Conservation (phyloP, 2,888 invertebrate genomes). For the Orchesella flavescens region DNA sequence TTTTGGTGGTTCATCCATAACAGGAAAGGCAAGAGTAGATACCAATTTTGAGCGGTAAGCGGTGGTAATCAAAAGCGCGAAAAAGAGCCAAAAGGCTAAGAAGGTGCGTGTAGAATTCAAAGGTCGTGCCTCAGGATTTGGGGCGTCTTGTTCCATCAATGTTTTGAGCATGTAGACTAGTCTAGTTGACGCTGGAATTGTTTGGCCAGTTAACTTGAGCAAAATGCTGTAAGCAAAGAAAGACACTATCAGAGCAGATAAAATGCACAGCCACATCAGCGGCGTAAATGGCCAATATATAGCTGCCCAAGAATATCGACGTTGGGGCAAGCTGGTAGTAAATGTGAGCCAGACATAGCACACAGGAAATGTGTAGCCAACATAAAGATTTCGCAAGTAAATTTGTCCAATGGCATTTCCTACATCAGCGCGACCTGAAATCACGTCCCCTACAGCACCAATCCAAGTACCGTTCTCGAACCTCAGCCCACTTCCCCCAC, state of each 20-base stretch:
- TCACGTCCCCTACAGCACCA: conserved; percentile 65
- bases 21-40: conserved; percentile 65
- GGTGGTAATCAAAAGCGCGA: conserved; percentile 53
- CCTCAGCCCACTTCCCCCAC: conserved; percentile 25
- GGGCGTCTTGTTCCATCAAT: conserved; percentile 40
- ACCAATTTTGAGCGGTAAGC: conserved; percentile 65
- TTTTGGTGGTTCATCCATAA: conserved; percentile 41
- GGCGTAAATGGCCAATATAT: conserved; percentile 56
- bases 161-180: neutral
- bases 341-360: conserved; percentile 66
- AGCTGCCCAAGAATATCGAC: conserved; percentile 61
- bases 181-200: too few species aligned
- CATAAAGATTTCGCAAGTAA: conserved; percentile 37
- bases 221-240: too few species aligned
- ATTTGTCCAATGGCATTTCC: conserved; percentile 65
- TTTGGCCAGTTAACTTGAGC: too few species aligned
- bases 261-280: conserved; percentile 39
- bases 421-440: conserved; percentile 58
- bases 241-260: too few species aligned
- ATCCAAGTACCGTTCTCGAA: conserved; percentile 62
- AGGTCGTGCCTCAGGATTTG: neutral
- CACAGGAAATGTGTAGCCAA: conserved; percentile 62
- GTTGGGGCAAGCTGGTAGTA: conserved; percentile 57
- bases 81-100: conserved; percentile 59
- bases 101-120: conserved; percentile 15